Evolutionary conservation across 2,113 vertebrate species (phyloP).

Genomic region (Passerina amoena): DNA sequence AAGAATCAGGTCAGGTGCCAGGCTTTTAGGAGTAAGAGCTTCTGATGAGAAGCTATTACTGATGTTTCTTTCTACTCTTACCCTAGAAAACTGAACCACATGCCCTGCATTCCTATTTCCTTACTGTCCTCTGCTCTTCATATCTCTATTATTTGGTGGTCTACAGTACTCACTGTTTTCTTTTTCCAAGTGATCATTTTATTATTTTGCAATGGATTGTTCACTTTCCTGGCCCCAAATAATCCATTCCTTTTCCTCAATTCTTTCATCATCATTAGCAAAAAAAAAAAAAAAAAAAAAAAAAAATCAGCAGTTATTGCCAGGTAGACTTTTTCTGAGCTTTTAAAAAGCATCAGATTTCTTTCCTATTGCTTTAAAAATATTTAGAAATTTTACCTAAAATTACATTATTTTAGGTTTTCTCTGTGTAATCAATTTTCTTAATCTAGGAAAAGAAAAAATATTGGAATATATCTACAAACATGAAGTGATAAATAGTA

Average conservation of each 20-base stretch:
- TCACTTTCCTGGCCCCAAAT: neutral
- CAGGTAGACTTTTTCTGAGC: neutral
- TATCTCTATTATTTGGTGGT: neutral
- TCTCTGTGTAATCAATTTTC: neutral
- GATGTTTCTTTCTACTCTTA: neutral
- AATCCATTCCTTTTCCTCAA: neutral
- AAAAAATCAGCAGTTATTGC: neutral
- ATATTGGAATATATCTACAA: neutral
- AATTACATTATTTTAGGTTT: neutral
- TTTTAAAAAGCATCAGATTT: neutral
- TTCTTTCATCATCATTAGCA: neutral
- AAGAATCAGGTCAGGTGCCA: slow-evolving; percentile 49
- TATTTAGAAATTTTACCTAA: neutral
- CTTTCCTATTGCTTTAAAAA: neutral
- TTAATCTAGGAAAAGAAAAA: slow-evolving; percentile 21
- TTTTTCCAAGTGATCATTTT: neutral
- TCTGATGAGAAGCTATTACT: slow-evolving; percentile 19
- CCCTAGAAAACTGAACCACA: neutral
- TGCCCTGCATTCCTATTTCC: neutral
- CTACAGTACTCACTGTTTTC: neutral
- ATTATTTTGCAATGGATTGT: neutral
- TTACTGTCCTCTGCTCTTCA: neutral
- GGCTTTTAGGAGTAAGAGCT: slow-evolving; percentile 3
- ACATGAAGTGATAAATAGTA: slow-evolving; percentile 18
- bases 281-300: slow-evolving; percentile 14